Evolutionary conservation across 2,888 invertebrate species (phyloP).

Genomic region (Caenorhabditis wallacei): DNA sequence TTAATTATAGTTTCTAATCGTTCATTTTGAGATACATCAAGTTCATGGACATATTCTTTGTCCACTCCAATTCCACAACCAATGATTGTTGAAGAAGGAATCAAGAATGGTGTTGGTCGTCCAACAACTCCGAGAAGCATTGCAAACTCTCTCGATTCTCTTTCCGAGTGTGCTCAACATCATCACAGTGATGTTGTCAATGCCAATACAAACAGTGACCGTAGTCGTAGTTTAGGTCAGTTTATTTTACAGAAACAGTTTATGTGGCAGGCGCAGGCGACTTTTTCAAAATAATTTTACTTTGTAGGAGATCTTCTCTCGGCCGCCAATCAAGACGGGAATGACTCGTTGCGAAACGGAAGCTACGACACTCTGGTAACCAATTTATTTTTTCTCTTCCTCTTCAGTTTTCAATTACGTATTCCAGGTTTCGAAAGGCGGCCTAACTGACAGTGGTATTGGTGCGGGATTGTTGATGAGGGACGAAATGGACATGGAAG

Average conservation of each 20-base stretch:
- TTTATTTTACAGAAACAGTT: no score
- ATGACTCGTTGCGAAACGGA: constrained; percentile 46
- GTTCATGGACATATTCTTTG: constrained; percentile 39
- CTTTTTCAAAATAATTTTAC: neutral
- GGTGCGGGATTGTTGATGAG: constrained; percentile 47
- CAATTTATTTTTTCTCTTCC: constrained; percentile 1
- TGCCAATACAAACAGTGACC: constrained; percentile 35
- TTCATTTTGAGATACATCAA: constrained; percentile 27
- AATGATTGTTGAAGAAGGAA: constrained; percentile 58
- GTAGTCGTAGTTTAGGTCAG: constrained; percentile 51
- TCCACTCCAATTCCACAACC: constrained; percentile 1
- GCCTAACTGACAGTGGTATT: constrained; percentile 63
- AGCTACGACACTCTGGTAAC: constrained; percentile 59
- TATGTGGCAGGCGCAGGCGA: no score
- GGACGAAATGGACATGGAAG: constrained; percentile 47
- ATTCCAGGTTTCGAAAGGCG: constrained; percentile 46
- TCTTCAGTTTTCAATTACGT: neutral
- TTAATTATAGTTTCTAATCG: no score
- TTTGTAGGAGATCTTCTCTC: constrained; percentile 44
- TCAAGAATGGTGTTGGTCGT: constrained; percentile 14
- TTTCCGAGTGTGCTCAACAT: constrained; percentile 60
- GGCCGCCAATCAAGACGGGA: constrained; percentile 34
- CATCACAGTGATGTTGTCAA: constrained; percentile 33
- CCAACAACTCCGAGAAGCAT: constrained; percentile 27
- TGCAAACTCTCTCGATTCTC: constrained; percentile 61